Base-by-base conservation (phyloP, 2,797 vertebrate species). In the Antrozous pallidus region DNA sequence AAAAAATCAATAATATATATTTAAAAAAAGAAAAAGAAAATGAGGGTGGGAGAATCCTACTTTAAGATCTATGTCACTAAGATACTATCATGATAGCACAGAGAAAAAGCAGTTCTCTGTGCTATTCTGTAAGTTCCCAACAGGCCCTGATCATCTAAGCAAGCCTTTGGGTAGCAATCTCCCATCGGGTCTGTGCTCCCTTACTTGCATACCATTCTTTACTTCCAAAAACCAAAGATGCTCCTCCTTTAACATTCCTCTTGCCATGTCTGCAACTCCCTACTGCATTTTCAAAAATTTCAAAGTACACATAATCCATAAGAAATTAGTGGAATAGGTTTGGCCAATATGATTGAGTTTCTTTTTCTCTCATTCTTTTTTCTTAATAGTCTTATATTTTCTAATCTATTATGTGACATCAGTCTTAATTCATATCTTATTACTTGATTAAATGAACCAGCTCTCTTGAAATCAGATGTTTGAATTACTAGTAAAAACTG, bases 21-120 rank as follows among this genome's bases (percentile, higher is more conserved):
- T 54, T 54, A 8, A 54, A 54, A 54, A 54, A 49, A 51, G 5
- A 8, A 54, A 22, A 20, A 54, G 8, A 54, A 54, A 73, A n/a
- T 5, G 16, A 69, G 49, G 33, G 1, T 10, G 2, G n/a, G 49
- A 73, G 16, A 24, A 38, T 65, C 45, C 3, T 47, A 14, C 49
- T 40, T 42, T 8, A 63, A 90, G 9, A 20, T 1, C 40, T 22
- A 0, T 26, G 31, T 22, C 5, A 0, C 0, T 31, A 33, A 2
- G 5, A 18, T 26, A 13, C 10, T 13, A 0, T 17, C 12, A 5
- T 10, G 1, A 24, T 4, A 40, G 11, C 67, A 40, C 31, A 0
- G 3, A 22, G 9, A 6, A 14, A 42, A 33, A 24, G 20, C 6
- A 1, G 40, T 5, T 45, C 20, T 47, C 1, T 17, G 8, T 38